A percentile compares a stretch with the other conserved stretches of the same genome.
These are phyloP conservation scores for Odontomachus brunneus DNA, from an alignment of 1,140 invertebrate genomes.

Conservation along the genomic window DNA sequence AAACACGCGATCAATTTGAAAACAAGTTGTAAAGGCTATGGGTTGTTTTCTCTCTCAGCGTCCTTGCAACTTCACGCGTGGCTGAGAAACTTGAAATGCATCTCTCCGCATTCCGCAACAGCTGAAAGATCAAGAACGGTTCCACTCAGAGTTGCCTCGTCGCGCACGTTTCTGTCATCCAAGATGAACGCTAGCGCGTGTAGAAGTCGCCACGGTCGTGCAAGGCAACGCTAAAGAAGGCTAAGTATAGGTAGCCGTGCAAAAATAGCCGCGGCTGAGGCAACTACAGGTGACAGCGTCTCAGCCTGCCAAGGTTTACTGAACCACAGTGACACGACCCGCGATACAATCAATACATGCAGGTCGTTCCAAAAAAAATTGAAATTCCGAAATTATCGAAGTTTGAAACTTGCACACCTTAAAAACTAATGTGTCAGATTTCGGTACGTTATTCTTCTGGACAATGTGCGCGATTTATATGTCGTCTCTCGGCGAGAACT, in stretches of 20 bases:
- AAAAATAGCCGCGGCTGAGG: slow-evolving; percentile 42
- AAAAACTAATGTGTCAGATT: too few relatives aligned
- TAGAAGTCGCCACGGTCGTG: not conserved
- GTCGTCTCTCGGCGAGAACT: too few relatives aligned
- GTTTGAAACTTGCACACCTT: too few relatives aligned
- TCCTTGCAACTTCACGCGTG: not conserved
- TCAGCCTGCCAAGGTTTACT: slow-evolving; percentile 55
- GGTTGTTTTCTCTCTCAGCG: not conserved
- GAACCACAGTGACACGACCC: slow-evolving; percentile 47
- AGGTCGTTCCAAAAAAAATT: too few relatives aligned
- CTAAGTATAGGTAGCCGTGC: slow-evolving; percentile 35
- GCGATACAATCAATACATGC: not conserved
- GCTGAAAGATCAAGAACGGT: not conserved
- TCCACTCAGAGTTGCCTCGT: not conserved
- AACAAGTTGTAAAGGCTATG: too few relatives aligned
- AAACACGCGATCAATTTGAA: too few relatives aligned
- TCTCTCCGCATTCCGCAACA: not conserved
- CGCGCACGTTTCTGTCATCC: not conserved
- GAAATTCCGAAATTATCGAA: too few relatives aligned
- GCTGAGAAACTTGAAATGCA: not conserved
- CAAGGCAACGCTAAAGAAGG: slow-evolving; percentile 34
- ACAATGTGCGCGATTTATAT: too few relatives aligned
- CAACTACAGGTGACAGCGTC: slow-evolving; percentile 41
- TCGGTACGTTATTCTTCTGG: too few relatives aligned
- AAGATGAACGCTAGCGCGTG: not conserved